These are phyloP conservation scores for Altica lythri DNA, from an alignment of 2,888 invertebrate genomes.

Conservation along the genomic window DNA sequence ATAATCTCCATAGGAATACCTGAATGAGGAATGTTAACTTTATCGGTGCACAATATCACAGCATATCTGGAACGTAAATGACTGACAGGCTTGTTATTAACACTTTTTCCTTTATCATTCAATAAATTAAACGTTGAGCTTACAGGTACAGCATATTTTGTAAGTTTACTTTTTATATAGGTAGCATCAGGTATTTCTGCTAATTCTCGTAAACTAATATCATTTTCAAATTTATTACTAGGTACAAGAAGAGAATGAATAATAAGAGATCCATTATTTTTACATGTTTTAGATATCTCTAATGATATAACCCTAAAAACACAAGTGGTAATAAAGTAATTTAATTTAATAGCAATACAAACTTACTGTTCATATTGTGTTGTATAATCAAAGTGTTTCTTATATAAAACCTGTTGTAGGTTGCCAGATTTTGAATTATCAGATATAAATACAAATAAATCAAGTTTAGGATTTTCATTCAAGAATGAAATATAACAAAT, in stretches of 20 bases:
- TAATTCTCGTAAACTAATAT: conserved; percentile 63
- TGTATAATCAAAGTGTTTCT: conserved; percentile 69
- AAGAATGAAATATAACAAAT: conserved; percentile 74
- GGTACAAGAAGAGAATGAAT: conserved; percentile 75
- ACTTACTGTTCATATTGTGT: conserved; percentile 61
- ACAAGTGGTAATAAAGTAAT: conserved; percentile 11
- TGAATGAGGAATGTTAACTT: conserved; percentile 49
- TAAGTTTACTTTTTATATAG: conserved; percentile 68
- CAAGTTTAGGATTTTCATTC: conserved; percentile 68
- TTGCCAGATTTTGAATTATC: conserved; percentile 63
- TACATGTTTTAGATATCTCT: conserved; percentile 72
- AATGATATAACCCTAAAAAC: conserved; percentile 68
- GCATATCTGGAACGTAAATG: conserved; percentile 77
- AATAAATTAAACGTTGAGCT: conserved; percentile 76
- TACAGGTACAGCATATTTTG: conserved; percentile 75
- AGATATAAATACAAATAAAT: conserved; percentile 72
- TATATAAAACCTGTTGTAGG: conserved; percentile 65
- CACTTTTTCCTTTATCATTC: conserved; percentile 55
- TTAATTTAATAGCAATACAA: conserved; percentile 8
- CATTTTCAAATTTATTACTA: conserved; percentile 59
- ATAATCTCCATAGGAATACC: conserved; percentile 51
- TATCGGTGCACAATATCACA: conserved; percentile 78
- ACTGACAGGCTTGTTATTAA: conserved; percentile 64
- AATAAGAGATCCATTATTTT: conserved; percentile 83
- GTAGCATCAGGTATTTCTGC: conserved; percentile 66